Evolutionary conservation across 2,888 invertebrate genomes (phyloP), one percentile per base, ranked within the genome.

Genomic region (Allolobophora icterica): DNA sequence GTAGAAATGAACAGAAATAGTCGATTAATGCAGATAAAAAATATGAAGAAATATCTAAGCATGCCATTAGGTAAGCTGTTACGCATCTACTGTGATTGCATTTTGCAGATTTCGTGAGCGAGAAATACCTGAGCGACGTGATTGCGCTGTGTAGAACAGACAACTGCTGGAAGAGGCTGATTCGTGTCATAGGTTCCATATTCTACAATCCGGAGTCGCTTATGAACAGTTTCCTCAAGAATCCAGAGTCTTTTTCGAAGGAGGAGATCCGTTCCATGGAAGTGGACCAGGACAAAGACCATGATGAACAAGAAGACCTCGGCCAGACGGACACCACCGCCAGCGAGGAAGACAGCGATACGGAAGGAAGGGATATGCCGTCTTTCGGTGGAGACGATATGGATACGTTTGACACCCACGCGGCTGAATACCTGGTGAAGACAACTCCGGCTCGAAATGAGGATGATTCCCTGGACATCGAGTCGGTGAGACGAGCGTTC

Each of bases 211-310:
- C 97, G 87, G 97, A 97, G 92, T 96, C 97, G 92, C 95, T 98
- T 90, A 97, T 97, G 90, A 96, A 96, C 93, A 97, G 97, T 96
- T 97, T 98, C 96, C 96, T 96, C 94, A 94, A 95, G 94, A 35
- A n/a, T 30, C 89, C 71, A 83, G 91, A 90, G 40, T 89, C 89
- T 87, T 91, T 90, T 19, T 91, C 91, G 15, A 97, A 97, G 94
- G 97, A 97, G 95, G 97, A 97, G 92, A 96, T 97, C n/a, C 96
- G 97, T 91, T 96, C 97, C 17, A 95, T 97, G 91, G 97, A 97
- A 94, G 97, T 97, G 90, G 98, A 98, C 94, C 96, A 97, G 93
- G 98, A 98, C 94, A 98, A 98, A 95, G 98, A 98, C 94, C 97
- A 97, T 94, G 98, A 98, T 52, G 95, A 95, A 40, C 94, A 94